Evolutionary conservation across 2,113 vertebrate genomes (phyloP).

Genomic region (Taxidea taxus): DNA sequence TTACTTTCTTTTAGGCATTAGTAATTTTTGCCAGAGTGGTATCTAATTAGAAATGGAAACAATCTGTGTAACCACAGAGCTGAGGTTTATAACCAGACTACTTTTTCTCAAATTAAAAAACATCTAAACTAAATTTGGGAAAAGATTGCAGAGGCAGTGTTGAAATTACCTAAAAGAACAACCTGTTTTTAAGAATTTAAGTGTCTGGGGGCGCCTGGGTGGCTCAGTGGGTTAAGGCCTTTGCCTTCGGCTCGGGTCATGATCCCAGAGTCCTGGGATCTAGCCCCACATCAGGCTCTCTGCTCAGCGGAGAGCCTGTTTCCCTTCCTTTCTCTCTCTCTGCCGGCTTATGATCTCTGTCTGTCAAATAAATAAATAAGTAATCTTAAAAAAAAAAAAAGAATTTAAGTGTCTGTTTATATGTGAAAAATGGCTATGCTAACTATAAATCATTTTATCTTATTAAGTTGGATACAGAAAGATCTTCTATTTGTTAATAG

Average conservation of each 20-base stretch:
- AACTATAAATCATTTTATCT: background rate
- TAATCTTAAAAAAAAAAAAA: too few relatives aligned
- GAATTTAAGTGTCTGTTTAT: background rate
- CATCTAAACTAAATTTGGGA: constrained; percentile 17
- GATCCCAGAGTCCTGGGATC: too few relatives aligned
- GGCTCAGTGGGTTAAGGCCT: too few relatives aligned
- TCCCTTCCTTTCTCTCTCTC: too few relatives aligned
- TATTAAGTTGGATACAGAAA: background rate
- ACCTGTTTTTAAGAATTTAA: constrained; percentile 24
- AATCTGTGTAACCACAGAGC: background rate
- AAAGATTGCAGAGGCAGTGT: background rate
- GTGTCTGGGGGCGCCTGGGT: too few relatives aligned
- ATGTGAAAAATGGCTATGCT: background rate
- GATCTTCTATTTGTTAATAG: background rate
- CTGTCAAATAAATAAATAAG: too few relatives aligned
- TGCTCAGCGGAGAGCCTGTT: too few relatives aligned
- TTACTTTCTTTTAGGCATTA: background rate
- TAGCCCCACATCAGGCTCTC: too few relatives aligned
- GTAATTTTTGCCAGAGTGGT: background rate
- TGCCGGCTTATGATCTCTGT: too few relatives aligned
- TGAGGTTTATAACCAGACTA: background rate
- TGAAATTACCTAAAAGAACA: constrained; percentile 48
- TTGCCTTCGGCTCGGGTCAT: too few relatives aligned
- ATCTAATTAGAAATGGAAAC: background rate
- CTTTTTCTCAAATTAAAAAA: background rate